Evolutionary conservation across 2,113 vertebrate species (phyloP).

Genomic region (Tetrao urogallus): DNA sequence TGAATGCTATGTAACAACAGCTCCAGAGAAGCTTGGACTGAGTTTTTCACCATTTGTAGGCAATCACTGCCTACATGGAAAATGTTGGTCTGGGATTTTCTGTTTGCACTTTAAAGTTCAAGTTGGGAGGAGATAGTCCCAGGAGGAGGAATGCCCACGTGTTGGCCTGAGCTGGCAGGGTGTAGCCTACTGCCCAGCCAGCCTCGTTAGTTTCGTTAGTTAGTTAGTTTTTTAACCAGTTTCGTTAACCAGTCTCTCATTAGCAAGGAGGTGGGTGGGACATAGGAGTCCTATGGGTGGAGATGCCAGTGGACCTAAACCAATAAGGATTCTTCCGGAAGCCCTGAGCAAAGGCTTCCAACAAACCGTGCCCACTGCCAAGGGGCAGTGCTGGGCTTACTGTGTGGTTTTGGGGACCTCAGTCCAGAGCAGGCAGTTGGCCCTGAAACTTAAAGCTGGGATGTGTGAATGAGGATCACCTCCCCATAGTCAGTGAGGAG

Average conservation of each 20-base stretch:
- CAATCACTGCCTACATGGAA: not conserved
- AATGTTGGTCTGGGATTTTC: not conserved
- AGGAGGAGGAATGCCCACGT: not conserved
- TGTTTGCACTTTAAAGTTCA: not conserved
- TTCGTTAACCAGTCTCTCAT: not conserved
- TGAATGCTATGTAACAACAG: not conserved
- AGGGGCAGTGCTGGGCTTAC: fast-evolving
- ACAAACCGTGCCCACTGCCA: fast-evolving
- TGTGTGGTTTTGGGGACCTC: not conserved
- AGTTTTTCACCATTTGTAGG: not conserved
- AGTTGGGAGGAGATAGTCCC: not conserved
- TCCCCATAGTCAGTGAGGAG: not conserved
- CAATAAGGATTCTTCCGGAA: not conserved
- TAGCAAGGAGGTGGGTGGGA: not conserved
- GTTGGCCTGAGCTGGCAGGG: not conserved
- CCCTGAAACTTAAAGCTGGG: not conserved
- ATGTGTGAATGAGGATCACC: not conserved
- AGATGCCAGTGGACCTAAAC: not conserved
- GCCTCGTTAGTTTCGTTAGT: not conserved
- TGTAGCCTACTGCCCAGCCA: not conserved
- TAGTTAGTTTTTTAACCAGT: no score
- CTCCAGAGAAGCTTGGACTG: not conserved
- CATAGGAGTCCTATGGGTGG: not conserved
- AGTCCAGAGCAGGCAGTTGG: not conserved
- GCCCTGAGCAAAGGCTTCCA: fast-evolving